Evolutionary conservation across 1,140 invertebrate species (phyloP).

Genomic region (Papilio aristodemus): DNA sequence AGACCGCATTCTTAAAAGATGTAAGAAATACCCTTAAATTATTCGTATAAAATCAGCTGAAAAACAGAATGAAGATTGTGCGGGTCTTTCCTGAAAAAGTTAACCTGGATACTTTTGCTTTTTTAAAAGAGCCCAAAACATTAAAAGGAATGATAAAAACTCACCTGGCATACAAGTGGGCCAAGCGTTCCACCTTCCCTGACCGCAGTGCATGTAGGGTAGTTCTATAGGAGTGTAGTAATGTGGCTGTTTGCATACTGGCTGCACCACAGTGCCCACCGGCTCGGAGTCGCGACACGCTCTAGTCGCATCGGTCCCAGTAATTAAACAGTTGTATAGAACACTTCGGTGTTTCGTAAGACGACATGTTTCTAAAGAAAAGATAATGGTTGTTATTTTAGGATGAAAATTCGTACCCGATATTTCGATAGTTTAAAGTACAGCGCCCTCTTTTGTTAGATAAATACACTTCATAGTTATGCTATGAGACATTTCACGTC

Average conservation of each 20-base stretch:
- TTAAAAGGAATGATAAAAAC: too few relatives aligned
- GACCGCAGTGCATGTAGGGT: not conserved
- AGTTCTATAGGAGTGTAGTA: conserved; percentile 24
- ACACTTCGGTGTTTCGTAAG: conserved; percentile 21
- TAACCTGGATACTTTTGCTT: too few relatives aligned
- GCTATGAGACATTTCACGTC: too few relatives aligned
- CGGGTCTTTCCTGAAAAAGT: too few relatives aligned
- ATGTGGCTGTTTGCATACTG: not conserved
- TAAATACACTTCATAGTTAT: too few relatives aligned
- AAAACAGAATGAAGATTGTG: too few relatives aligned
- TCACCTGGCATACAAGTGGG: conserved; percentile 27
- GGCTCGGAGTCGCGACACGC: not conserved
- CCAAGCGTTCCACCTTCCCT: conserved; percentile 24
- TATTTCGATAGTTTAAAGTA: too few relatives aligned
- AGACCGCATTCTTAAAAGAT: conserved; percentile 18
- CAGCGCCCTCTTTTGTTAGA: too few relatives aligned
- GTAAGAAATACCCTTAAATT: not conserved
- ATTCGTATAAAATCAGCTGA: too few relatives aligned
- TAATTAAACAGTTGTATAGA: conserved; percentile 7
- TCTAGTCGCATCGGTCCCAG: conserved; percentile 17
- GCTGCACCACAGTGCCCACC: conserved; percentile 22
- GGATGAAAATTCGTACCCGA: too few relatives aligned
- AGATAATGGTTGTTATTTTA: too few relatives aligned
- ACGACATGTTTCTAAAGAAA: conserved; percentile 3
- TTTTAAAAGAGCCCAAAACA: too few relatives aligned